A percentile compares a stretch with the other conserved stretches of the same genome.
These are phyloP conservation scores for Agrotis puta DNA, from an alignment of 2,888 invertebrate species.

Conservation along the genomic window DNA sequence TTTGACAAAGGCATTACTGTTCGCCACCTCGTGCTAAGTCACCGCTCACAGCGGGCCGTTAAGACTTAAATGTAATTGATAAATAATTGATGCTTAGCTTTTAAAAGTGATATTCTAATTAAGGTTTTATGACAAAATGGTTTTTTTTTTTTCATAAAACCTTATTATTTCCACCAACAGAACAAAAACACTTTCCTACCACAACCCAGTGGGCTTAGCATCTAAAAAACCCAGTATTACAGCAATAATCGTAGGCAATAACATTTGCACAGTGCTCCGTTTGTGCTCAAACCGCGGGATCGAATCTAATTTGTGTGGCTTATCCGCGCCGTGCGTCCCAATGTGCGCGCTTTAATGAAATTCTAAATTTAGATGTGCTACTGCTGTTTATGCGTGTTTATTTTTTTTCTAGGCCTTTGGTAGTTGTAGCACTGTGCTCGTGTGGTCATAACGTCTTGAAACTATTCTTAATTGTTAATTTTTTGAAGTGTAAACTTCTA, in stretches of 20 bases:
- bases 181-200: constrained; percentile 1
- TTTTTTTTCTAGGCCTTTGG: not conserved
- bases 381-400: constrained; percentile 25
- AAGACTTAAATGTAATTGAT: no score
- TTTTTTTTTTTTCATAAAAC: not conserved
- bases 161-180: not conserved
- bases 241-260: constrained; percentile 49
- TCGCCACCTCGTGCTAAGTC: no score
- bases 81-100: no score
- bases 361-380: constrained; percentile 58
- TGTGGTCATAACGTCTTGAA: not conserved
- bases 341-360: constrained; percentile 61
- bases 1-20: no score
- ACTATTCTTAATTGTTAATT: not conserved
- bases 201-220: constrained; percentile 8
- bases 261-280: constrained; percentile 50
- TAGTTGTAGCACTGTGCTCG: not conserved
- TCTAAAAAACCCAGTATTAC: constrained; percentile 32
- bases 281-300: constrained; percentile 56
- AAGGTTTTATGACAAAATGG: not conserved
- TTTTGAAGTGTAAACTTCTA: no score
- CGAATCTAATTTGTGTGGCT: constrained; percentile 65
- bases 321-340: constrained; percentile 58
- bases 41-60: no score
- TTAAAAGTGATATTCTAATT: no score